Evolutionary conservation across 2,888 invertebrate species (phyloP).

Genomic region (Heteromurus nitidus): DNA sequence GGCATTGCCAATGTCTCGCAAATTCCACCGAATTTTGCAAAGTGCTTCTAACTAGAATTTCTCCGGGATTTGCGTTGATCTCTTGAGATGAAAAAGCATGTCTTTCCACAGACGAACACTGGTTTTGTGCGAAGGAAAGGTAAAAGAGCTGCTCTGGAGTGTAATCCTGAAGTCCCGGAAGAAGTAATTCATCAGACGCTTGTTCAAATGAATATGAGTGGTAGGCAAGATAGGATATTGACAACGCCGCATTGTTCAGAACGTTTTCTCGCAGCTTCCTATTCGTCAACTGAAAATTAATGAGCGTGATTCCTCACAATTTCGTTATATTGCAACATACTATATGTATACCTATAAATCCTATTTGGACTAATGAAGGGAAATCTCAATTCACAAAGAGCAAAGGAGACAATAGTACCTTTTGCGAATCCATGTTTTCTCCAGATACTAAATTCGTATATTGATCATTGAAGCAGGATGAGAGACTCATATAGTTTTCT

Average conservation of each 20-base stretch:
- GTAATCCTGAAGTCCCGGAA: constrained; percentile 52
- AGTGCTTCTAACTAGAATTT: constrained; percentile 35
- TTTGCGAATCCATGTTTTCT: neutral
- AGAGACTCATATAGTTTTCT: constrained; percentile 46
- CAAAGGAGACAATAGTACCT: neutral
- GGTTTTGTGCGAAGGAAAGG: constrained; percentile 58
- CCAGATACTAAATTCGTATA: neutral
- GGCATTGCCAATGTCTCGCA: constrained; percentile 61
- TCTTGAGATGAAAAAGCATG: neutral
- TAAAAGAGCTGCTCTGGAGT: constrained; percentile 63
- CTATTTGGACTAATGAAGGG: too few relatives aligned
- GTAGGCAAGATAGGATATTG: constrained; percentile 28
- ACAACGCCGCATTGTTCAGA: constrained; percentile 21
- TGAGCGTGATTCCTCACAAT: too few relatives aligned
- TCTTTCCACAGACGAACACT: constrained; percentile 12
- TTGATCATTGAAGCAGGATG: constrained; percentile 54
- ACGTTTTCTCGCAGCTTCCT: neutral
- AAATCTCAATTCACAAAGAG: too few relatives aligned
- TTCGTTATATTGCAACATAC: too few relatives aligned
- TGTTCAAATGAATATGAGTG: constrained; percentile 17
- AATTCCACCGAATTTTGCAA: constrained; percentile 64
- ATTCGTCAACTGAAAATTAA: neutral
- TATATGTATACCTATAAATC: too few relatives aligned
- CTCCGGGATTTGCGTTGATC: neutral
- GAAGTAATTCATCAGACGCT: constrained; percentile 19